Percentiles rank a stretch among this genome's conserved stretches.
phyloP scores from a whole-genome alignment of 2,888 invertebrate species.

The Yponomeuta malinellus region DNA sequence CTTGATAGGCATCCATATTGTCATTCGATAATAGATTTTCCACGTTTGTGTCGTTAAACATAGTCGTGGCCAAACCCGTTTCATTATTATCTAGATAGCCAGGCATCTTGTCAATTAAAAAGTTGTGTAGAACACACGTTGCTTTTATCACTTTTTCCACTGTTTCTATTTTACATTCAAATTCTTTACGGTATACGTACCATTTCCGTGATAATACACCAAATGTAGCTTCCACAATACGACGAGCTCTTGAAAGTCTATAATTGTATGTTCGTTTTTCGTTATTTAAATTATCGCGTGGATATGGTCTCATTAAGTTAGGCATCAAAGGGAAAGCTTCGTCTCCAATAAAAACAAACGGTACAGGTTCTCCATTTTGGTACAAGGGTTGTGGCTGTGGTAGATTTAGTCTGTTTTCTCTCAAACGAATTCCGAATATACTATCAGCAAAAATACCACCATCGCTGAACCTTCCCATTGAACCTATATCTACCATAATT shows the following conservation, averaged over 20 bases:
- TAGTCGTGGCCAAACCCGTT: constrained; percentile 21
- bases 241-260: constrained; percentile 25
- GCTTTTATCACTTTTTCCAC: constrained; percentile 23
- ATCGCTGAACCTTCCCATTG: constrained; percentile 15
- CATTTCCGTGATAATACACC: constrained; percentile 26
- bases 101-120: constrained; percentile 22
- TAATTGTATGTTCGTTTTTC: constrained; percentile 26
- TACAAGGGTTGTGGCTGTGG: constrained; percentile 21
- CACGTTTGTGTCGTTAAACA: constrained; percentile 20
- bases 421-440: constrained; percentile 20
- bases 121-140: background rate
- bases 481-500: constrained; percentile 13
- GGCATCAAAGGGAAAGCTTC: constrained; percentile 24
- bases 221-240: constrained; percentile 27
- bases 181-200: constrained; percentile 23
- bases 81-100: constrained; percentile 20
- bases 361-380: constrained; percentile 22
- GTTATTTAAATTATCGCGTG: constrained; percentile 22
- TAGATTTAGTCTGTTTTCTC: constrained; percentile 24
- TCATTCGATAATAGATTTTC: constrained; percentile 20
- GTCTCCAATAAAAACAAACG: constrained; percentile 26
- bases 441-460: constrained; percentile 13
- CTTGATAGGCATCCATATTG: constrained; percentile 21
- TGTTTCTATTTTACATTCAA: constrained; percentile 20
- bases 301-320: constrained; percentile 28